These are phyloP conservation scores for Metopolophium dirhodum DNA, from an alignment of 1,140 invertebrate species.

Conservation along the genomic window DNA sequence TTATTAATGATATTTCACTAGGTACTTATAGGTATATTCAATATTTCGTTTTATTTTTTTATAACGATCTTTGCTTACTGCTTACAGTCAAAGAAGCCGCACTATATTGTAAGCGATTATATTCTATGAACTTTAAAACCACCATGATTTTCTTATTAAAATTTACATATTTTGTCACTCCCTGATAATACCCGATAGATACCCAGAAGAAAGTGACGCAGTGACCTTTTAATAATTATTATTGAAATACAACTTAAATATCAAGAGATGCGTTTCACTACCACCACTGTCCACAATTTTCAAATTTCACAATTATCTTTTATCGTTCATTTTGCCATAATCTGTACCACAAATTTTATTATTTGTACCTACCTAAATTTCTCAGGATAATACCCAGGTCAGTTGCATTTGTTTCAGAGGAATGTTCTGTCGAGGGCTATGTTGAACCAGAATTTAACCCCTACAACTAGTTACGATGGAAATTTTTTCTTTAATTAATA, in stretches of 20 bases:
- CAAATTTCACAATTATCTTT: neutral
- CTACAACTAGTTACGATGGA: neutral
- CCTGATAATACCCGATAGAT: neutral
- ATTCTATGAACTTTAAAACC: neutral
- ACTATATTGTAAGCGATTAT: neutral
- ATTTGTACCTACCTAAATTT: neutral
- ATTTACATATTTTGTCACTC: neutral
- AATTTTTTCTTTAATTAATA: neutral
- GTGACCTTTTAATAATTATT: neutral
- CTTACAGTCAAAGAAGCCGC: neutral
- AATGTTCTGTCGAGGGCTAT: neutral
- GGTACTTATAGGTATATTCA: no score
- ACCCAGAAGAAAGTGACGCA: neutral
- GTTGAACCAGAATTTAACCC: neutral
- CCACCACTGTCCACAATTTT: neutral
- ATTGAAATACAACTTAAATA: neutral
- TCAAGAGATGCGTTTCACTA: neutral
- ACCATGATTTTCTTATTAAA: neutral
- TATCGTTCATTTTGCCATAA: neutral
- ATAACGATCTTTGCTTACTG: neutral
- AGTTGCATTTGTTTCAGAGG: neutral
- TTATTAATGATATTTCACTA: no score
- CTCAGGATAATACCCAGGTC: neutral
- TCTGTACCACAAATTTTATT: neutral
- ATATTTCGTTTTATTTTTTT: no score